phyloP scores from a whole-genome alignment of 2,888 invertebrate genomes.

The Oligia fasciuncula region DNA sequence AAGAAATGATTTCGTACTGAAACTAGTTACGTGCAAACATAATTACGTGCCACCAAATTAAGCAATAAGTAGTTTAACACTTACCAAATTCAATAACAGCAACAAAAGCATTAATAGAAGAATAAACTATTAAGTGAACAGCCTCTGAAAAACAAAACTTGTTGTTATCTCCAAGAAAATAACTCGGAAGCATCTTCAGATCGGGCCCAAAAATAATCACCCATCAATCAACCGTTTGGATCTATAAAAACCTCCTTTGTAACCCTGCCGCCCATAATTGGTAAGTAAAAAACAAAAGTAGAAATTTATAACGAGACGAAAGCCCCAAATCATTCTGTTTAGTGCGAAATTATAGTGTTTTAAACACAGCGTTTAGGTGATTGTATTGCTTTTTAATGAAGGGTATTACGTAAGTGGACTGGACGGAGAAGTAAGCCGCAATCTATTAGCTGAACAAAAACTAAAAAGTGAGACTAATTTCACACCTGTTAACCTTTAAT shows the following conservation, averaged over 20 bases:
- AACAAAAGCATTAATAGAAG: conserved; percentile 70
- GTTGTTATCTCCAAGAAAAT: conserved; percentile 79
- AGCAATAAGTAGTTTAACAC: conserved; percentile 53
- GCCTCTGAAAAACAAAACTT: conserved; percentile 71
- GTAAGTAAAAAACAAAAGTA: conserved; percentile 87
- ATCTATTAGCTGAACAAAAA: conserved; percentile 88
- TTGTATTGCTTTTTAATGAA: conserved; percentile 84
- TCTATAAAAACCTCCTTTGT: conserved; percentile 84
- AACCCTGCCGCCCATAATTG: conserved; percentile 83
- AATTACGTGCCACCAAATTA: conserved; percentile 48
- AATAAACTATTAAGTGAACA: conserved; percentile 73
- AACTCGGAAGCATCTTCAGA: conserved; percentile 85
- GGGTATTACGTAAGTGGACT: conserved; percentile 84
- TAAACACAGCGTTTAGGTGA: conserved; percentile 87
- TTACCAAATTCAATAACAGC: conserved; percentile 67
- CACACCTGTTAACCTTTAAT: conserved; percentile 89
- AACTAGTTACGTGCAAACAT: conserved; percentile 30
- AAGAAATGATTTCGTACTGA: conserved; percentile 4
- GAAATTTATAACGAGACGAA: conserved; percentile 88
- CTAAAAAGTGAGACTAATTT: conserved; percentile 88
- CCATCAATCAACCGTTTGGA: conserved; percentile 86
- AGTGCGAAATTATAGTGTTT: conserved; percentile 89
- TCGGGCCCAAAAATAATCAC: conserved; percentile 86
- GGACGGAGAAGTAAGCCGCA: conserved; percentile 82
- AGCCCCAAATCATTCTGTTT: conserved; percentile 88